phyloP scores from a whole-genome alignment of 2,888 invertebrate species.

The Cerceris ruficornis region DNA sequence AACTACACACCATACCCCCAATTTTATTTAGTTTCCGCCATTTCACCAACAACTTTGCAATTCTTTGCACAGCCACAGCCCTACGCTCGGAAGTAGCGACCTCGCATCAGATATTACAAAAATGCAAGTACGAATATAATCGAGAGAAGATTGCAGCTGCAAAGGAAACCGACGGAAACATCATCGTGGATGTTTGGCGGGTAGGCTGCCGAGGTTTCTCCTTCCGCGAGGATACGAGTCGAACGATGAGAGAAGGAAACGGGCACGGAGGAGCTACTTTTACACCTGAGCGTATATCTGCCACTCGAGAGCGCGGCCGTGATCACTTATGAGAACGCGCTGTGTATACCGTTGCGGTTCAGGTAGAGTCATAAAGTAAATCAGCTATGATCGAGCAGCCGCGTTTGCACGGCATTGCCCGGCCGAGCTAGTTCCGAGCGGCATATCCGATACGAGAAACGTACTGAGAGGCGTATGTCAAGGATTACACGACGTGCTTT shows the following conservation, averaged over 20 bases:
- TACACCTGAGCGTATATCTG: conserved; percentile 59
- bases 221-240: conserved; percentile 57
- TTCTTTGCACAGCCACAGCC: conserved; percentile 29
- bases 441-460: conserved; percentile 31
- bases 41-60: not conserved
- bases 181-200: conserved; percentile 39
- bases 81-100: conserved; percentile 25
- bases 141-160: conserved; percentile 50
- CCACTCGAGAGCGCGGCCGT: conserved; percentile 27
- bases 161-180: conserved; percentile 41
- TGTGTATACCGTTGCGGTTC: conserved; percentile 51
- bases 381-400: conserved; percentile 60
- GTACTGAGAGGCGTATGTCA: conserved; percentile 21
- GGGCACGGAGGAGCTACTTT: conserved; percentile 48
- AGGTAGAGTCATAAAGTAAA: conserved; percentile 64
- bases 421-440: conserved; percentile 51
- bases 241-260: conserved; percentile 29
- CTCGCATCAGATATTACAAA: conserved; percentile 9
- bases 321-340: conserved; percentile 54
- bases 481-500: conserved; percentile 6
- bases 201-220: conserved; percentile 56
- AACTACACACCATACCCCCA: too few relatives aligned
- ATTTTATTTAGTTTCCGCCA: too few relatives aligned
- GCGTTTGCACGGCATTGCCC: conserved; percentile 13
- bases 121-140: conserved; percentile 26